A percentile compares a stretch with the other conserved stretches of the same genome.
These are phyloP conservation scores for Columba janthina DNA, from an alignment of 2,113 vertebrate species.

Conservation along the genomic window DNA sequence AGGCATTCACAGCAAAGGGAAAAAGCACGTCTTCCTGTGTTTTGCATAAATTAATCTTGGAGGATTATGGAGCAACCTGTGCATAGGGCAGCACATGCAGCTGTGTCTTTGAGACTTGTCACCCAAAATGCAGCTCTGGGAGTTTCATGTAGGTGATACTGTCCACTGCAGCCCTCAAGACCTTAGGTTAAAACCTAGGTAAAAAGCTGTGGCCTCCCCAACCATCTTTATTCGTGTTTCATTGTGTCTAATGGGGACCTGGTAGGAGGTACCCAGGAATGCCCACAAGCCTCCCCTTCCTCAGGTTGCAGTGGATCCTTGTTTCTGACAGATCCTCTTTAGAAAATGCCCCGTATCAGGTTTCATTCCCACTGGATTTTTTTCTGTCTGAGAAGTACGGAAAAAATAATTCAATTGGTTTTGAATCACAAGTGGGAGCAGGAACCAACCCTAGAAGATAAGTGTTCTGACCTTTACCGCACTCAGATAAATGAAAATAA, in stretches of 20 bases:
- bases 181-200: background rate
- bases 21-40: constrained; percentile 54
- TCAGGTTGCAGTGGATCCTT: constrained; percentile 18
- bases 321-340: constrained; percentile 29
- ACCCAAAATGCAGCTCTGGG: background rate
- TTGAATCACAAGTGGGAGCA: constrained; percentile 52
- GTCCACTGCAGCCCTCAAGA: background rate
- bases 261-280: constrained; percentile 36
- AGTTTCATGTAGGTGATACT: background rate
- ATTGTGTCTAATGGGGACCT: background rate
- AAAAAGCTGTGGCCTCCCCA: background rate
- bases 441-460: constrained; percentile 50
- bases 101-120: constrained; percentile 26
- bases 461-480: constrained; percentile 49
- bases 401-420: constrained; percentile 54
- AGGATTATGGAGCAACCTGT: background rate
- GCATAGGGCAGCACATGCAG: background rate
- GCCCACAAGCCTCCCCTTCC: background rate
- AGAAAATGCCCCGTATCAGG: constrained; percentile 34
- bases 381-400: constrained; percentile 40
- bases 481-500: constrained; percentile 53
- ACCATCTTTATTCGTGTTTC: constrained; percentile 31
- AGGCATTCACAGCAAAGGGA: constrained; percentile 57
- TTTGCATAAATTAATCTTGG: constrained; percentile 61
- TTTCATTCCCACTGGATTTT: constrained; percentile 50